Evolutionary conservation across 1,140 invertebrate genomes (phyloP).

Genomic region (Phenacoccus solenopsis): DNA sequence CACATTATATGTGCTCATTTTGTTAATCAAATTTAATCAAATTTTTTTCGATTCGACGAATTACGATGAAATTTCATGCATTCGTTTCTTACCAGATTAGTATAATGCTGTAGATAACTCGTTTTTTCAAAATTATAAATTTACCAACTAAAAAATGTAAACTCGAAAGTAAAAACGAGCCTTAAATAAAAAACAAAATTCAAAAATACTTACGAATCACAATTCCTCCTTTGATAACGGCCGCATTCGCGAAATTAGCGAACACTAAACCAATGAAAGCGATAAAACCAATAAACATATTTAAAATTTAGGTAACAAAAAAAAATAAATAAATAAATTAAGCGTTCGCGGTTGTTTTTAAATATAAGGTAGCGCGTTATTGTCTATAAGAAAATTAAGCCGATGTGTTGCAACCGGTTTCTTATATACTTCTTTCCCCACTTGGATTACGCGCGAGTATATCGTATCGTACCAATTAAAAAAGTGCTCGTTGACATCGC

Average conservation of each 20-base stretch:
- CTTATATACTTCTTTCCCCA: neutral
- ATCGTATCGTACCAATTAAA: neutral
- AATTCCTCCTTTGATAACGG: conserved; percentile 7
- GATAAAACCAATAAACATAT: neutral
- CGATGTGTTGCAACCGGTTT: neutral
- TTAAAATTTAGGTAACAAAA: neutral
- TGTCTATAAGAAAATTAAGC: neutral
- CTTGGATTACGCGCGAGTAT: neutral
- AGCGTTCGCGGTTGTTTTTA: neutral
- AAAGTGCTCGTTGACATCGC: neutral
- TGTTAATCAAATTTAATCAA: too few relatives aligned
- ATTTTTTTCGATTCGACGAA: too few relatives aligned
- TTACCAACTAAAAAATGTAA: too few relatives aligned
- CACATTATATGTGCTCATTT: too few relatives aligned
- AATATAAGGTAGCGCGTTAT: neutral
- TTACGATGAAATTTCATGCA: too few relatives aligned
- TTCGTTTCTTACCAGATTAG: too few relatives aligned
- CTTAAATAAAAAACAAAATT: neutral
- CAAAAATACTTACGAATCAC: conserved; percentile 8
- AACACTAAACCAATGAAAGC: neutral
- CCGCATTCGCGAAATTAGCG: neutral
- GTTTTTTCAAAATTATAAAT: too few relatives aligned
- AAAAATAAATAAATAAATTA: neutral
- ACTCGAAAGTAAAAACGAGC: too few relatives aligned
- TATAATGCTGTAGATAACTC: too few relatives aligned